phyloP scores from a whole-genome alignment of 2,888 invertebrate genomes.

The Barypeithes pellucidus region DNA sequence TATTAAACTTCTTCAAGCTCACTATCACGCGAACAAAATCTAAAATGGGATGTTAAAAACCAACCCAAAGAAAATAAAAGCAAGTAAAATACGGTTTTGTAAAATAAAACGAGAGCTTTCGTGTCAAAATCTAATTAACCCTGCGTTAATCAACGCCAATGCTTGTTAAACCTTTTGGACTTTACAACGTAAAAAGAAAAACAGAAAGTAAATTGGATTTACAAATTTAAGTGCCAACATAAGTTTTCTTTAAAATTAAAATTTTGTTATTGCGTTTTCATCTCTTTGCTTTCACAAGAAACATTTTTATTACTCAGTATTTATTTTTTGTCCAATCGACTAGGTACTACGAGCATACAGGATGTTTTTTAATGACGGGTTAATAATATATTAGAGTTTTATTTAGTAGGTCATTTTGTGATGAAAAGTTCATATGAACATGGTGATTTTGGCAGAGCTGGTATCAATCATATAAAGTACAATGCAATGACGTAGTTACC shows the following conservation, averaged over 20 bases:
- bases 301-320: no score
- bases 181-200: constrained; percentile 15
- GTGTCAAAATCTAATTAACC: constrained; percentile 22
- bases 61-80: constrained; percentile 8
- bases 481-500: no score
- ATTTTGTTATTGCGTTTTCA: neutral
- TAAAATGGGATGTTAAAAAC: constrained; percentile 4
- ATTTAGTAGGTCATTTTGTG: no score
- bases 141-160: constrained; percentile 19
- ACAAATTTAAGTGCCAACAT: neutral
- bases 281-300: no score
- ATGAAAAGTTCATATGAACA: no score
- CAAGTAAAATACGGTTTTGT: constrained; percentile 16
- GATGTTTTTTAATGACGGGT: no score
- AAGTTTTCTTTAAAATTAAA: neutral
- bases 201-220: constrained; percentile 10
- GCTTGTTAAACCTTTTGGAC: constrained; percentile 14
- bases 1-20: no score
- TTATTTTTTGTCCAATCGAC: no score
- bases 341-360: no score
- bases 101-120: constrained; percentile 13
- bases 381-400: no score
- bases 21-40: constrained; percentile 7
- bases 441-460: no score
- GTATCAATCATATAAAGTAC: no score